phyloP scores from a whole-genome alignment of 2,888 invertebrate species.

The Eumacrocentrus americanus region DNA sequence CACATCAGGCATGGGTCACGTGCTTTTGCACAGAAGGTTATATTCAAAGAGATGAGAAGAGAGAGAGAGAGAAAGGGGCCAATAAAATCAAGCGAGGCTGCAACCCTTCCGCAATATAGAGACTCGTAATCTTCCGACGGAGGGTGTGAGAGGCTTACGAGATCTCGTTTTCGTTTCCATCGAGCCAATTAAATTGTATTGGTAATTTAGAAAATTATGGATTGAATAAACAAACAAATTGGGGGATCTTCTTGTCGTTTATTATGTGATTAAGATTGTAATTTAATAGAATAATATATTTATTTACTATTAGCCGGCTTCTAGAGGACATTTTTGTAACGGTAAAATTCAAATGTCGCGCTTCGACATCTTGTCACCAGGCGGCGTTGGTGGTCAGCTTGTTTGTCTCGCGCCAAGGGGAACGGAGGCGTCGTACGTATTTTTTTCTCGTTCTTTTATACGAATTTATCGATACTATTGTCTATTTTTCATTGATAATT shows the following conservation, averaged over 20 bases:
- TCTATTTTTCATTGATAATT: no score
- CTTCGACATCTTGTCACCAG: neutral
- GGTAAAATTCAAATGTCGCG: neutral
- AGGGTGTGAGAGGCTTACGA: constrained; percentile 36
- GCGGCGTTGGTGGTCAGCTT: neutral
- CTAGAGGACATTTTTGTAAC: neutral
- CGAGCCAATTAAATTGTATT: constrained; percentile 50
- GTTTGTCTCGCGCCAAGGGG: no score
- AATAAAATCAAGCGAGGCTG: constrained; percentile 56
- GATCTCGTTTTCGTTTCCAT: constrained; percentile 54
- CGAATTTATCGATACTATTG: no score
- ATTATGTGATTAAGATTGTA: no score
- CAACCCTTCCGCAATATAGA: constrained; percentile 54
- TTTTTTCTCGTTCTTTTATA: no score
- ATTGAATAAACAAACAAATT: no score
- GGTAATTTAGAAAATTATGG: constrained; percentile 41
- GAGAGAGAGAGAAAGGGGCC: constrained; percentile 42
- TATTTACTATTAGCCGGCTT: no score
- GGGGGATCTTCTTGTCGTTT: no score
- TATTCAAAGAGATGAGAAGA: constrained; percentile 41
- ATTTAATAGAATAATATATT: no score
- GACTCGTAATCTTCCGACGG: constrained; percentile 48
- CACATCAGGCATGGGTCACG: constrained; percentile 34
- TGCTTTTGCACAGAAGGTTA: constrained; percentile 23
- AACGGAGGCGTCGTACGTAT: no score